phyloP scores from a whole-genome alignment of 1,140 invertebrate species.

The Heterodera schachtii region DNA sequence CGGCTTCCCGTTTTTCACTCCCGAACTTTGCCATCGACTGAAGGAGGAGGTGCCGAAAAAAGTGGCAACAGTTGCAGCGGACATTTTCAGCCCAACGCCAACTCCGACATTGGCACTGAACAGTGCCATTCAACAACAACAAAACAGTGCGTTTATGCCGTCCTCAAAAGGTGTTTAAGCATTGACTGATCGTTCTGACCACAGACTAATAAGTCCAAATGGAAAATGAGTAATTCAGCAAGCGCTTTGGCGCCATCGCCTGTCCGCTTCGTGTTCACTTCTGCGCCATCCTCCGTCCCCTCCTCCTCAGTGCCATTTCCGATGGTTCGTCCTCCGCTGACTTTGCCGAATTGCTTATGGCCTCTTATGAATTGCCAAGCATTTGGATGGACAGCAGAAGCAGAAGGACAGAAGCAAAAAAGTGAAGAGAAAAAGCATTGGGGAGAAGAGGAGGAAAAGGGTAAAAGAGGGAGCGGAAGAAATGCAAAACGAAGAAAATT shows the following conservation, averaged over 20 bases:
- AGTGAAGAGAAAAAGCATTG: not conserved
- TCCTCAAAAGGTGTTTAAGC: not conserved
- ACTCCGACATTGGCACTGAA: not conserved
- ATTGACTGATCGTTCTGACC: not conserved
- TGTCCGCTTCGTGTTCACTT: not conserved
- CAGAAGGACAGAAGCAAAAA: not conserved
- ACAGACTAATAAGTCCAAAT: no score
- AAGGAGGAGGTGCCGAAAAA: constrained; percentile 13
- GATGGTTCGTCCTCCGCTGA: not conserved
- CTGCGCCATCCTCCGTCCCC: not conserved
- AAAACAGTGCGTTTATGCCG: not conserved
- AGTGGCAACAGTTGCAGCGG: not conserved
- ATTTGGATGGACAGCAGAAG: not conserved
- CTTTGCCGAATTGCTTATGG: not conserved
- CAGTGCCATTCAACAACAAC: not conserved
- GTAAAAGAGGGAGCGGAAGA: not conserved
- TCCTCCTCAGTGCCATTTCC: not conserved
- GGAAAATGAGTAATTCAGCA: not conserved
- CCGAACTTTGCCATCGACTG: constrained; percentile 1
- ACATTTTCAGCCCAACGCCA: not conserved
- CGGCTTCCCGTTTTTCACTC: constrained; percentile 5
- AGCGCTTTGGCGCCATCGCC: not conserved
- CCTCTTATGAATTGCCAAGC: not conserved
- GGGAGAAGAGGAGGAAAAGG: not conserved
- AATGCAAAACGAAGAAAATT: not conserved